Percentiles rank a stretch among this genome's conserved stretches.
Evolutionary conservation across 2,113 vertebrate genomes (phyloP).

Genomic region (Anarrhichthys ocellatus): DNA sequence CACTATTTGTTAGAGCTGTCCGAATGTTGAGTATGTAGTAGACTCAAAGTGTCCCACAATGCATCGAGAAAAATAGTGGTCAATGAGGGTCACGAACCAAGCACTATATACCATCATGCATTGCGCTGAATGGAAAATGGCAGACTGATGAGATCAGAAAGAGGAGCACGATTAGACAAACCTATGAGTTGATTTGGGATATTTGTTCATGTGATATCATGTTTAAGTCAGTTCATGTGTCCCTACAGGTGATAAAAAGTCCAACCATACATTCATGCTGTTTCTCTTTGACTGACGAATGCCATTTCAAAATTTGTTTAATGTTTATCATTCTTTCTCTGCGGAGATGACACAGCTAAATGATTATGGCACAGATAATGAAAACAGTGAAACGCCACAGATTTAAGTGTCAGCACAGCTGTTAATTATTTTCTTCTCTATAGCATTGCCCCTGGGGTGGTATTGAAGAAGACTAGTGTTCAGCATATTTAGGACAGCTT

Average conservation of each 20-base stretch:
- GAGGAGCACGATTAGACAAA: too few relatives aligned
- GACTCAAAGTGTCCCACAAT: not conserved
- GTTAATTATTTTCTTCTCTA: conserved; percentile 65
- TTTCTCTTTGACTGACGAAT: not conserved
- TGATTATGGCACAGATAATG: conserved; percentile 64
- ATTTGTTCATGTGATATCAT: not conserved
- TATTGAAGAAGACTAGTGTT: conserved; percentile 46
- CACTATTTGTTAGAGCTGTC: not conserved
- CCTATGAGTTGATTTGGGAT: not conserved
- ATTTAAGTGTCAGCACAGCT: conserved; percentile 65
- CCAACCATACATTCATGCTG: not conserved
- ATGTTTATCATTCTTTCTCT: conserved; percentile 17
- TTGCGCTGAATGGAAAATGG: too few relatives aligned
- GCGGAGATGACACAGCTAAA: conserved; percentile 64
- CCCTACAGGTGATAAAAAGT: not conserved
- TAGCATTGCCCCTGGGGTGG: conserved; percentile 47
- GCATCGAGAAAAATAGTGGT: not conserved
- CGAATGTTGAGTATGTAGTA: not conserved
- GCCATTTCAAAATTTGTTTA: not conserved
- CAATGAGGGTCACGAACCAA: too few relatives aligned
- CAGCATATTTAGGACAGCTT: conserved; percentile 49
- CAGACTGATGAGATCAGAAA: too few relatives aligned
- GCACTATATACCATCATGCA: too few relatives aligned
- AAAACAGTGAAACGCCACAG: conserved; percentile 57
- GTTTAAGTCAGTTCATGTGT: not conserved